Conservation (phyloP, 2,113 vertebrate genomes). For the Theristicus caerulescens region DNA sequence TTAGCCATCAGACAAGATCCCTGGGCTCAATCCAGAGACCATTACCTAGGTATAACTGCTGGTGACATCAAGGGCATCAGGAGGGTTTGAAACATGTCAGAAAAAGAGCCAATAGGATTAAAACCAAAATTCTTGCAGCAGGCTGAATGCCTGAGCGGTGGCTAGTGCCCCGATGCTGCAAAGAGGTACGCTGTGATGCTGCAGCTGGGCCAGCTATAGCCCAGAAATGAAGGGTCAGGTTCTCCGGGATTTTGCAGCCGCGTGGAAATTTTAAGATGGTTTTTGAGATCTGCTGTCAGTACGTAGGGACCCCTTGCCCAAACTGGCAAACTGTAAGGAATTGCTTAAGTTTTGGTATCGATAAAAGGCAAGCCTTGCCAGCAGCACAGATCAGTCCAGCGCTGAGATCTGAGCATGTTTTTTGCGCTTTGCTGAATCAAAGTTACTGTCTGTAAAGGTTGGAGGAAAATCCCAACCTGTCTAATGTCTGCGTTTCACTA, state of each 20-base stretch:
- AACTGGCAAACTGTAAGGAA: not conserved
- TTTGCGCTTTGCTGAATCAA: not conserved
- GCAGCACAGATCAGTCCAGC: not conserved
- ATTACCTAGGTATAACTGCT: not conserved
- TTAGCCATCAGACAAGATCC: not conserved
- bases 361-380: not conserved
- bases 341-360: not conserved
- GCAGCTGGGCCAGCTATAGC: not conserved
- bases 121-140: not conserved
- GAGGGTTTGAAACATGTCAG: not conserved
- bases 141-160: not conserved
- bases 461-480: not conserved
- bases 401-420: not conserved
- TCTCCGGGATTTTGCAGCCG: not conserved
- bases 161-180: not conserved
- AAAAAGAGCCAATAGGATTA: not conserved
- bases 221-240: too few species aligned
- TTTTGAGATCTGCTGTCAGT: not conserved
- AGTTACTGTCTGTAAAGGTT: not conserved
- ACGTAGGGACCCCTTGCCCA: not conserved
- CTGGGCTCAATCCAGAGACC: not conserved
- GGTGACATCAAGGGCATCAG: not conserved
- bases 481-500: not conserved
- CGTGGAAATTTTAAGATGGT: not conserved
- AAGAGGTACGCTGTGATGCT: not conserved